Evolutionary conservation across 2,797 vertebrate genomes (phyloP), one percentile per base, ranked within the genome.

Genomic region (Coilia nasus): DNA sequence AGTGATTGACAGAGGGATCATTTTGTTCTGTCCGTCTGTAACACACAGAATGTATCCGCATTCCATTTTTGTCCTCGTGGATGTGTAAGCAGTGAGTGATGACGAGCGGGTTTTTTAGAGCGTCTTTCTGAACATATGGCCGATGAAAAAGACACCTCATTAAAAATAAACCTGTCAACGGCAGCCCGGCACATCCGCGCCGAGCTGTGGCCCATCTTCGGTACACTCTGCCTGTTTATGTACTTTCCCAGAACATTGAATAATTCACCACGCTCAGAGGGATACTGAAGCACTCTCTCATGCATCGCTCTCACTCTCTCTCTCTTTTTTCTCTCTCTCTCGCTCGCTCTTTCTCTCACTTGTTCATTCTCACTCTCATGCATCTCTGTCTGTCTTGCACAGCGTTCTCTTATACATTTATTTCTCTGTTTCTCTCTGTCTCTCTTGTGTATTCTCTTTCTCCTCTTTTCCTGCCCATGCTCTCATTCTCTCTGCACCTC

Each of bases 61-160:
- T 31, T 17, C 6, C 31, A 35, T 21, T 41, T 19, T 17, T 14
- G 15, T 75, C 31, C 31, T 31, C 28, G 17, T 41, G 67, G 19
- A 47, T 81, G 88, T 89, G 91, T 92, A 90, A 93, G 93, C 91
- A 82, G 83, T 86, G 89, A 91, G 82, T 93, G 92, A 93, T 92
- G 91, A 94, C 92, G 92, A 88, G 88, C 89, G 92, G 89, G 47
- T 59, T 83, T 90, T 91, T 90, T 84, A 83, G 75, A 81, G 44
- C 46, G 46, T 47, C 46, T 47, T 83, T 90, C 82, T 89, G 88
- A 88, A 91, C 89, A 90, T 91, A 90, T 88, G 89, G 90, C 85
- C 87, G 90, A 91, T 89, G 89, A 86, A 83, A 88, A 91, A 92
- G 86, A 91, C 87, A 89, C 84, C 92, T 94, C 91, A 92, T 94